phyloP scores from a whole-genome alignment of 2,888 invertebrate genomes.

The Gerris lacustris region DNA sequence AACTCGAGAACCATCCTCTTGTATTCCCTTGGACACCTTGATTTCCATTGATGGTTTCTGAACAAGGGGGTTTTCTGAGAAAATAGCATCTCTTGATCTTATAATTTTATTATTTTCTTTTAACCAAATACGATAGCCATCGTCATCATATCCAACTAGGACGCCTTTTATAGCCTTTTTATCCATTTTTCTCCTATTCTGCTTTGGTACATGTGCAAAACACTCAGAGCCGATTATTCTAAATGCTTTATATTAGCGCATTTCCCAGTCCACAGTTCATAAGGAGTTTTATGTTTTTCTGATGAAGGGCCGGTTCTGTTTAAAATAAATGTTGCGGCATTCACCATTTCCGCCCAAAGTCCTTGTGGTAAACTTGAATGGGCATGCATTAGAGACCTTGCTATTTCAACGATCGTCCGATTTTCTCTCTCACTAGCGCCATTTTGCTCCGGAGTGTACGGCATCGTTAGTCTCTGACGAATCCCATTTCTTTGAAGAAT shows the following conservation, averaged over 20 bases:
- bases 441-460: conserved; percentile 22
- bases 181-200: conserved; percentile 16
- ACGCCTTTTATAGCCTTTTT: conserved; percentile 11
- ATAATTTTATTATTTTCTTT: conserved; percentile 1
- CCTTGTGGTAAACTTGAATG: conserved; percentile 17
- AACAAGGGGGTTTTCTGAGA: conserved; percentile 14
- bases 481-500: conserved; percentile 24
- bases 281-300: conserved; percentile 30
- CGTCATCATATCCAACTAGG: conserved; percentile 13
- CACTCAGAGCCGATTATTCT: conserved; percentile 9
- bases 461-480: conserved; percentile 13
- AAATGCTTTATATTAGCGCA: conserved; percentile 16
- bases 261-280: conserved; percentile 30
- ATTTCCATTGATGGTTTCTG: background rate
- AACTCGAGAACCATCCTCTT: background rate
- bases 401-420: conserved; percentile 22
- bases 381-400: conserved; percentile 18
- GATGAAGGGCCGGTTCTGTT: conserved; percentile 5
- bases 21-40: background rate
- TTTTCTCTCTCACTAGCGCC: conserved; percentile 18
- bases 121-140: conserved; percentile 11
- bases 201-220: conserved; percentile 12
- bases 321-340: background rate
- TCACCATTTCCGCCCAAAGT: conserved; percentile 20
- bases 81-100: conserved; percentile 20